Base-by-base conservation (phyloP, 1,140 invertebrate species). In the Papilio dardanus region DNA sequence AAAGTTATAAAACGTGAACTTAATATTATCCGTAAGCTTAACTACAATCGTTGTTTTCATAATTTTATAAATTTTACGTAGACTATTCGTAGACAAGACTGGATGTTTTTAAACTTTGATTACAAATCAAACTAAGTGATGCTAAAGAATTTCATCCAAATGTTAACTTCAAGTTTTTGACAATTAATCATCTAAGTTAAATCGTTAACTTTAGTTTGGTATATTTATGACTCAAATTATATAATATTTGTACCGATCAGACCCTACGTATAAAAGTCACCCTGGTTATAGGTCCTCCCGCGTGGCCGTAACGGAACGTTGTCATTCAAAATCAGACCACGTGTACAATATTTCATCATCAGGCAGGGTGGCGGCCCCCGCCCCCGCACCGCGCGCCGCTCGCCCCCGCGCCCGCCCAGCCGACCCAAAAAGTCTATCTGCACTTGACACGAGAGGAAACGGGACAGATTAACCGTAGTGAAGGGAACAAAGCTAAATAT, bases 261-360 rank as follows among this genome's bases (percentile, higher is more conserved):
- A 91, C 89, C 87, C 85, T 90, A 87, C 81, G 87, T 79, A 88
- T 89, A 92, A 92, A 89, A 83, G 83, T 86, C 86, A 83, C 81
- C 82, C 78, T 82, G 82, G 83, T 86, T 86, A 85, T 88, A 83
- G 83, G 82, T 83, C 77, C 84, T 84, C 84, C 81, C 83, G 84
- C 79, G 85, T 85, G 85, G 81, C 85, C 84, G 86, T 50, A 89
- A 83, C 86, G 89, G 81, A 94, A 93, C 94, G 93, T 94, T 94
- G 94, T 95, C 94, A 94, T 95, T 95, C 93, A 94, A 93, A 95
- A 94, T 95, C 94, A 94, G 94, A 95, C 94, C 94, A 95, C 94
- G 94, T 95, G 94, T 94, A 94, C 94, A 94, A 95, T 95, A 95
- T 95, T 95, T 95, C 94, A 95, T 95, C 94, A 94, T 95, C 94